Base-by-base conservation (phyloP, 1,140 invertebrate species). In the Philotrypesis tridentata region DNA sequence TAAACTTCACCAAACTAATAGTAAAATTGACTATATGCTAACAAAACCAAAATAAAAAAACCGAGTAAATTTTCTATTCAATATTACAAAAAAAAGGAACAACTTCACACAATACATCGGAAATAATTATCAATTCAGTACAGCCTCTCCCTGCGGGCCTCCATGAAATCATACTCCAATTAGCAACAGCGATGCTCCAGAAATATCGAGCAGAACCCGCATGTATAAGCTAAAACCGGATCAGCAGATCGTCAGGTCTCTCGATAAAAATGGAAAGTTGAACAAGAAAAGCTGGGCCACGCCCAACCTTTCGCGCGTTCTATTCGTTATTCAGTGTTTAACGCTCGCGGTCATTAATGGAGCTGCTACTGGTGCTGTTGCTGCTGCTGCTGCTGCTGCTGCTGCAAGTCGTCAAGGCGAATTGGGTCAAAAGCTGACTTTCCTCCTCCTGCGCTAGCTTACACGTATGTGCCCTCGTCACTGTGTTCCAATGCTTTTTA, bases 371-470 rank as follows among this genome's bases (percentile, higher is more conserved):
- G 60, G 21, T n/a, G n/a, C n/a, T n/a, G n/a, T n/a, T n/a, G 75
- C 17, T 11, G n/a, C n/a, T 25, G 73, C 12, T 21, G n/a, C n/a
- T 40, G 75, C 17, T 11, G n/a, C n/a, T 25, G 73, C 12, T 21
- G n/a, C n/a, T 40, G 71, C 37, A 75, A 84, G 84, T 84, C 82
- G 82, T 82, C 76, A 55, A 82, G 76, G 84, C 31, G 78, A 86
- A 86, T 85, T 86, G 63, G 85, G 85, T 86, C 85, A 86, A 85
- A 85, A 84, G 83, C 82, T 82, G 80, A 37, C 68, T 71, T n/a
- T 9, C 68, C 33, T 3, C 21, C 68, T n/a, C 33, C n/a, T 37
- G 40, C 0, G 31, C 70, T 23, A 11, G n/a, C 33, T 23, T 29
- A 31, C 67, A 70, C 14, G 17, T 31, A 70, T 37, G 31, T 9